Base-by-base conservation (phyloP, 2,113 vertebrate species). In the Zosterops hypoxanthus region DNA sequence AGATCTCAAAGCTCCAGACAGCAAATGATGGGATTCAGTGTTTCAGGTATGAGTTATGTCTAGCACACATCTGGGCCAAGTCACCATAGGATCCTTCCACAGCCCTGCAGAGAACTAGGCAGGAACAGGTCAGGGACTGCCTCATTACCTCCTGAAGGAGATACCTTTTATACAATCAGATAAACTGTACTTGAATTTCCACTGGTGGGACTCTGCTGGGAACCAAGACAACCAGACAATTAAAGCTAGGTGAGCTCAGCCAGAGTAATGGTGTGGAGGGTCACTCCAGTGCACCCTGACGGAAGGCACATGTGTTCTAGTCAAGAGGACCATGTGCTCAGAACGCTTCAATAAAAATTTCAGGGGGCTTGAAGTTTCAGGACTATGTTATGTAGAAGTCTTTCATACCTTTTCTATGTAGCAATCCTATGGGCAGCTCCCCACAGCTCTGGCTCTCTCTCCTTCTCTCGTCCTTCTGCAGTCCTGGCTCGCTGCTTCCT, bases 201-300 rank as follows among this genome's bases (percentile, higher is more conserved):
- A 49, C 53, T 71, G 33, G 33, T 14, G 29, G 8, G 25, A 39
- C 33, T 77, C 34, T 69, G 59, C 44, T 77, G 25, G 59, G 63
- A 86, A 19, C 6, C 17, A 69, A 88, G 77, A 22, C 28, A 69
- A 60, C 24, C 41, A 64, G 70, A 46, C 5, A 24, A 14, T 20
- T n/a, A 12, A 65, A 91, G n/a, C 17, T 36, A 34, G 47, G 39
- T 64, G 75, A 71, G 18, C 44, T 82, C 75, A 71, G 20, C 14
- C 25, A 33, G 56, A 72, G 52, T 3, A 24, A 28, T 31, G 25
- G 24, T 26, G 61, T 69, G 61, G 64, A 78, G 34, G 20, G 21
- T 47, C 49, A 6, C 21, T 75, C 70, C 31, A 79, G 33, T 3
- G 22, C n/a, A 33, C 0, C 0, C 9, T 31, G n/a, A 36, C 0